phyloP scores from a whole-genome alignment of 64 coral and sea anemone genomes.

The Actinia equina region DNA sequence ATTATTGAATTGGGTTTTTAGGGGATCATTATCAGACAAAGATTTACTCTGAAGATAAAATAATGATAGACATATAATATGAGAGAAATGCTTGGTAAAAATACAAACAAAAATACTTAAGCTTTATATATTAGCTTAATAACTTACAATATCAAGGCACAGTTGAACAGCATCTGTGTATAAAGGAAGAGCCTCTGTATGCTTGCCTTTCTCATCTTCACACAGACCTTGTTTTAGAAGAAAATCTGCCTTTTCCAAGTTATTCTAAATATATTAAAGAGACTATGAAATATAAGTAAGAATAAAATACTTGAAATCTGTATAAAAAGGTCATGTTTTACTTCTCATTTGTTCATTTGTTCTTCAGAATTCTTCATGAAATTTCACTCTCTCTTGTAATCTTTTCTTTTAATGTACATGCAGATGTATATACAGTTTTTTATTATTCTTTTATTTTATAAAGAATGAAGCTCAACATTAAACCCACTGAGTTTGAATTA shows the following conservation, averaged over 20 bases:
- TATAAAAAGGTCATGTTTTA: too few species aligned
- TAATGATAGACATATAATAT: background rate
- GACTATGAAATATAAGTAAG: background rate
- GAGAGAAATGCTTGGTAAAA: too few species aligned
- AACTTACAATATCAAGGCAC: conserved; percentile 80
- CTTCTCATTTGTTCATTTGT: too few species aligned
- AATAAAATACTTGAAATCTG: too few species aligned
- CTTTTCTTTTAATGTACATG: too few species aligned
- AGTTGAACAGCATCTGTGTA: conserved; percentile 91
- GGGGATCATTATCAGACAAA: conserved; percentile 56
- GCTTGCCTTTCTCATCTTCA: conserved; percentile 86
- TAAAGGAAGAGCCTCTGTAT: conserved; percentile 69
- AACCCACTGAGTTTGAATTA: too few species aligned
- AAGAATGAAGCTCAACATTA: too few species aligned
- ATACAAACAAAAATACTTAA: background rate
- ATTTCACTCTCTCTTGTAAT: too few species aligned
- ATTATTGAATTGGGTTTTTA: conserved; percentile 73
- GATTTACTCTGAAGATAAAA: conserved; percentile 56
- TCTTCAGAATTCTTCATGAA: too few species aligned
- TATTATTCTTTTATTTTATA: too few species aligned
- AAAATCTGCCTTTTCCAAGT: conserved; percentile 84
- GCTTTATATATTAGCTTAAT: background rate
- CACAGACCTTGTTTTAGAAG: conserved; percentile 80
- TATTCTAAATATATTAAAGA: conserved; percentile 53
- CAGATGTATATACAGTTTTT: too few species aligned